phyloP scores from a whole-genome alignment of 2,888 invertebrate species.

The Chrysolina oricalcia region DNA sequence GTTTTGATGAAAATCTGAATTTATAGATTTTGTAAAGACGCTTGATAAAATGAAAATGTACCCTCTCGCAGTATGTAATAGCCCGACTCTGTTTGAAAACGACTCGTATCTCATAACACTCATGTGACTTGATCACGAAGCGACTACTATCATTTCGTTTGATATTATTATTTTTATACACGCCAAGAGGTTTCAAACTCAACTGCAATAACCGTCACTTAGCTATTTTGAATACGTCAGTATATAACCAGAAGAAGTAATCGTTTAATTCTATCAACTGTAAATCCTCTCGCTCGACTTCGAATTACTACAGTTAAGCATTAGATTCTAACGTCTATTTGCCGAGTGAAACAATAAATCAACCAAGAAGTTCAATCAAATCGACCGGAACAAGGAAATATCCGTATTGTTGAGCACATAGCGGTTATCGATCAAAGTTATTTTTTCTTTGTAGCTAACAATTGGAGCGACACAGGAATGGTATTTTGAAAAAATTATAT shows the following conservation, averaged over 20 bases:
- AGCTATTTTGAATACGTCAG: background rate
- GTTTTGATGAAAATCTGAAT: background rate
- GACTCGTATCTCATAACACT: background rate
- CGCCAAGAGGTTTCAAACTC: background rate
- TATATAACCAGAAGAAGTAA: background rate
- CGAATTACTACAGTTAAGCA: conserved; percentile 9
- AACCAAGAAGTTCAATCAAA: background rate
- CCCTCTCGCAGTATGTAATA: background rate
- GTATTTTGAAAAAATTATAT: background rate
- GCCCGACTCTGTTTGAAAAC: background rate
- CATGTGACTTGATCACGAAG: background rate
- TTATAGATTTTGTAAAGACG: background rate
- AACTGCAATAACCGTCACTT: conserved; percentile 11
- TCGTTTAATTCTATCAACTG: background rate
- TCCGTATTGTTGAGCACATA: background rate
- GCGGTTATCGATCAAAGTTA: background rate
- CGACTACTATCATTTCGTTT: background rate
- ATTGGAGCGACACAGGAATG: background rate
- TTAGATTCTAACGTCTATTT: conserved; percentile 1
- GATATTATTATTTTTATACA: conserved; percentile 9
- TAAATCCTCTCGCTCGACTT: background rate
- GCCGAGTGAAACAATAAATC: background rate
- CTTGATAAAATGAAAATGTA: background rate
- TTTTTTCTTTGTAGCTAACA: conserved; percentile 5
- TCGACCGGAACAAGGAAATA: background rate